Evolutionary conservation across 2,888 invertebrate genomes (phyloP), one percentile per base, ranked within the genome.

Genomic region (Drosophila greeni): DNA sequence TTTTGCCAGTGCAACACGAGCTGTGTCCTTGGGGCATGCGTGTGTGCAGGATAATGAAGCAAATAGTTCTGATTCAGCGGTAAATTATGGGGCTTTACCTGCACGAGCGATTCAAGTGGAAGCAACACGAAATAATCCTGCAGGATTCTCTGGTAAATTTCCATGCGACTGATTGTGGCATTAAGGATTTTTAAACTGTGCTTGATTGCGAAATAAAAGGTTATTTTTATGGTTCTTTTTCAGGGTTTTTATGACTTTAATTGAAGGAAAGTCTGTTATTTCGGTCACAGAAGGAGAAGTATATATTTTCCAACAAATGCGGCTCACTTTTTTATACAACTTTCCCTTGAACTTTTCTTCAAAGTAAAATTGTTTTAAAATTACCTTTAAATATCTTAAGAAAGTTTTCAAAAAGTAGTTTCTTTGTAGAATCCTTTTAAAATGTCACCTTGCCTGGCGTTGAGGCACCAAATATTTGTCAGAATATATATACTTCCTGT

Each of bases 391-490:
- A 12, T 16, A 6, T 51, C 18, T 37, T 18, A 6, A 24, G 1
- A 51, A 26, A 3, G 5, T 14, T 37, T 37, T 1, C 37, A n/a
- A 37, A 9, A 37, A 14, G 1, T 14, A 18, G 12, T 18, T 14
- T 12, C 18, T 4, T 12, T 18, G 7, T 1, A 7, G n/a, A 52
- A 14, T 2, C 1, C 6, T 16, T 49, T 23, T 11, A 31, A 26
- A 39, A 39, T n/a, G 1, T 18, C 11, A 23, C 16, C 3, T 23
- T 37, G 5, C 6, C 0, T n/a, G 16, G 42, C 34, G 18, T 43
- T 56, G 65, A 40, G 65, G 54, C 42, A 60, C 20, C 58, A 59
- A 76, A 70, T 73, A 79, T 76, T 75, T 74, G 68, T 49, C 45
- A 31, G 53, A 49, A 70, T 48, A 66, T 49, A 68, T 76, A 12